These are phyloP conservation scores for Merluccius polli DNA, from an alignment of 2,797 vertebrate species.

Conservation along the genomic window DNA sequence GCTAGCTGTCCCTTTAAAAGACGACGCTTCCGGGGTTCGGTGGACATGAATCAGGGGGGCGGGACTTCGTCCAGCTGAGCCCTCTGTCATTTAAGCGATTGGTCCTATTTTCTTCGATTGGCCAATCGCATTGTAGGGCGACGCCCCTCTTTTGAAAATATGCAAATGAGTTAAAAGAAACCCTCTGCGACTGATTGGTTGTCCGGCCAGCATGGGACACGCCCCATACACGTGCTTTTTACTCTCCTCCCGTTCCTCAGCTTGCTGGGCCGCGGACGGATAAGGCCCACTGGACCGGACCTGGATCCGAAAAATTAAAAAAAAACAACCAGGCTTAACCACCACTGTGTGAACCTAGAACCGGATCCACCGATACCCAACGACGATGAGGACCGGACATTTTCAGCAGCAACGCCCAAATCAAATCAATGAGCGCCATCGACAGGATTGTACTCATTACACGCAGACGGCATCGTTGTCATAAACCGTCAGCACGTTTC, in stretches of 20 bases:
- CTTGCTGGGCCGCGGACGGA: neutral
- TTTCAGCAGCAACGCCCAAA: neutral
- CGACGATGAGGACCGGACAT: neutral
- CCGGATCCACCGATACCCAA: neutral
- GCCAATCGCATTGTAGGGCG: conserved; percentile 47
- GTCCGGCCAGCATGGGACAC: conserved; percentile 31
- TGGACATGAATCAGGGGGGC: conserved; percentile 40
- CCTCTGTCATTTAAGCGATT: conserved; percentile 70
- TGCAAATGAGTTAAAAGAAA: conserved; percentile 52
- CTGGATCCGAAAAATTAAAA: neutral
- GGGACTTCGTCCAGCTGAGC: conserved; percentile 67
- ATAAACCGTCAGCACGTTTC: conserved; percentile 9
- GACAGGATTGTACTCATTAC: neutral
- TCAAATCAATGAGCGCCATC: neutral
- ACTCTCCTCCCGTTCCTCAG: conserved; percentile 51
- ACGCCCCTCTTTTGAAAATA: conserved; percentile 29
- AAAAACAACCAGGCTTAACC: neutral
- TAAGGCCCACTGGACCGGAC: neutral
- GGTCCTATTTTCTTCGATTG: conserved; percentile 20
- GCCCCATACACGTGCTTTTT: conserved; percentile 79
- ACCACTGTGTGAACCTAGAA: neutral
- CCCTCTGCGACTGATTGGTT: conserved; percentile 53
- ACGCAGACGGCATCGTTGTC: neutral
- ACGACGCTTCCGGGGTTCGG: conserved; percentile 72
- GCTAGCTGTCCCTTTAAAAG: conserved; percentile 73